A percentile compares a stretch with the other conserved stretches of the same genome.
These are phyloP conservation scores for Carpatolechia fugitivella DNA, from an alignment of 2,888 invertebrate genomes.

Conservation along the genomic window DNA sequence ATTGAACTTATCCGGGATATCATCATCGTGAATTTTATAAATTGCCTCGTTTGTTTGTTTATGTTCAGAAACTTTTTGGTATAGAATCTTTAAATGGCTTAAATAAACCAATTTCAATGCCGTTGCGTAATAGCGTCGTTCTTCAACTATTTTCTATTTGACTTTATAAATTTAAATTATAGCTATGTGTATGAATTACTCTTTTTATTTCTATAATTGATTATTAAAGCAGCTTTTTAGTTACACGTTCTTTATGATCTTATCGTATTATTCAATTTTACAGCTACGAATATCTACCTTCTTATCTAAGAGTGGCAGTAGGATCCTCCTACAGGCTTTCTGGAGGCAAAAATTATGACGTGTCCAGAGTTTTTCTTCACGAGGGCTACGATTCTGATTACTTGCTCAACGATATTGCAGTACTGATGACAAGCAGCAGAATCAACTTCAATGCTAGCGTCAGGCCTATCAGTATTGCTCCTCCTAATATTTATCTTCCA, in stretches of 20 bases:
- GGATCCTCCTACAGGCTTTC: conserved; percentile 50
- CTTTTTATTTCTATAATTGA: too few species aligned
- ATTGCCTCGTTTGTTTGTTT: background rate
- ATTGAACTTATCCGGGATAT: background rate
- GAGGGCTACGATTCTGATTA: conserved; percentile 44
- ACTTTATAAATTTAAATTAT: too few species aligned
- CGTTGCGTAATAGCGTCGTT: too few species aligned
- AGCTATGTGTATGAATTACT: too few species aligned
- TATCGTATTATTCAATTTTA: conserved; percentile 23
- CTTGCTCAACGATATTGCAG: conserved; percentile 59
- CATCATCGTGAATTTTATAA: background rate
- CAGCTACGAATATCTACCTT: conserved; percentile 44
- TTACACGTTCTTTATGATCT: too few species aligned
- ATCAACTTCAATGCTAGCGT: conserved; percentile 47
- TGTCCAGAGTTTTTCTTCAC: conserved; percentile 47
- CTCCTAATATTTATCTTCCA: conserved; percentile 35
- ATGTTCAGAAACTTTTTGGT: background rate
- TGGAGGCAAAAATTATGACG: conserved; percentile 52
- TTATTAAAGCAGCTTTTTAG: too few species aligned
- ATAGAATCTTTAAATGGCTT: too few species aligned
- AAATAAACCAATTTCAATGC: too few species aligned
- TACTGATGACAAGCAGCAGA: conserved; percentile 42
- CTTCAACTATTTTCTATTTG: too few species aligned
- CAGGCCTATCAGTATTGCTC: conserved; percentile 43
- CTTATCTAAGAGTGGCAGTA: conserved; percentile 44